phyloP scores from a whole-genome alignment of 2,113 vertebrate genomes.

The Labrus mixtus region DNA sequence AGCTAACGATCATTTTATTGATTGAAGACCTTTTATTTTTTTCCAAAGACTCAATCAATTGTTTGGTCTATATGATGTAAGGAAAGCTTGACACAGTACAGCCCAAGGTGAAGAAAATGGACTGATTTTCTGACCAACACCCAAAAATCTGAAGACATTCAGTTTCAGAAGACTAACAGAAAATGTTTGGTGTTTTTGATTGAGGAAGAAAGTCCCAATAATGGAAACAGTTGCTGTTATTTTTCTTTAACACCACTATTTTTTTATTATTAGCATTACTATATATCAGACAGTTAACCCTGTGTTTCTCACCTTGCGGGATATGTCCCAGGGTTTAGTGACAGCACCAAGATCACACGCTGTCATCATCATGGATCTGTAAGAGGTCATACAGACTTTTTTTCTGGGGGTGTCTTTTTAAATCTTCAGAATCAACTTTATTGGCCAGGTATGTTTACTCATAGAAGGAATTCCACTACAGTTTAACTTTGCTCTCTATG shows the following conservation, averaged over 20 bases:
- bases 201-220: neutral
- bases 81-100: too few species aligned
- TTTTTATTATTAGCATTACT: too few species aligned
- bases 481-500: too few species aligned
- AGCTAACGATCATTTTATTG: too few species aligned
- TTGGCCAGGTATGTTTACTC: too few species aligned
- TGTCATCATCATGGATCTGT: slow-evolving; percentile 99
- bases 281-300: too few species aligned
- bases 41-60: neutral
- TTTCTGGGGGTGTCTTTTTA: neutral
- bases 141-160: too few species aligned
- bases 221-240: neutral
- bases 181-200: neutral
- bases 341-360: slow-evolving; percentile 99
- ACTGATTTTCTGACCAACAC: too few species aligned
- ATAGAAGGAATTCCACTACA: too few species aligned
- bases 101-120: too few species aligned
- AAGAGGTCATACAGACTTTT: slow-evolving; percentile 23
- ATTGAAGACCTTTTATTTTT: neutral
- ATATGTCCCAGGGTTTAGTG: slow-evolving; percentile 99
- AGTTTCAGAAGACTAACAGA: too few species aligned
- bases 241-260: neutral
- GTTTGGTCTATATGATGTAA: too few species aligned
- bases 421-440: neutral
- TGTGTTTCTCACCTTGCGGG: slow-evolving; percentile 91